Conservation (phyloP, 2,888 invertebrate species). For the Drosophila nigricruria region DNA sequence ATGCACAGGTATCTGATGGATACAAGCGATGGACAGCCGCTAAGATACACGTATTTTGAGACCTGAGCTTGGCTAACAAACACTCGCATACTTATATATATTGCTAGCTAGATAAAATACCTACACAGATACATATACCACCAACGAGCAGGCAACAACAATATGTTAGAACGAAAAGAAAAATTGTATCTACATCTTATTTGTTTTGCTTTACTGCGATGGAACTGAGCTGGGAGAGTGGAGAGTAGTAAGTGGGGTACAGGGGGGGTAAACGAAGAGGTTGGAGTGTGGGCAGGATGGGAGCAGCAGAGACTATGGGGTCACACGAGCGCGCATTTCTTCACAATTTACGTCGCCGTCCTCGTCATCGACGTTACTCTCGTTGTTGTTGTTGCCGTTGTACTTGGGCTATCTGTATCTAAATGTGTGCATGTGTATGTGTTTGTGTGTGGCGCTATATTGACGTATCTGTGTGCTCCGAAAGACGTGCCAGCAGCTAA, state of each 20-base stretch:
- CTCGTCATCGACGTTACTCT: slow-evolving; percentile 48
- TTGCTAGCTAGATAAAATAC: slow-evolving; percentile 53
- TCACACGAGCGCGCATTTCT: slow-evolving; percentile 81
- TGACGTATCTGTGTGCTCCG: slow-evolving; percentile 69
- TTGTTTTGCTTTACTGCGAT: slow-evolving; percentile 65
- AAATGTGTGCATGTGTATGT: slow-evolving; percentile 21
- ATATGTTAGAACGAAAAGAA: slow-evolving; percentile 64
- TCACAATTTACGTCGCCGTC: slow-evolving; percentile 74
- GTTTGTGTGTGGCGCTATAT: slow-evolving; percentile 63
- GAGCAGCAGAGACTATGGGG: slow-evolving; percentile 65
- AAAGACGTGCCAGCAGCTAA: slow-evolving; percentile 71
- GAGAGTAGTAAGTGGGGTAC: neutral
- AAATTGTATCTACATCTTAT: slow-evolving; percentile 83
- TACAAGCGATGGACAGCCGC: slow-evolving; percentile 58
- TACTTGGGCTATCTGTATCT: slow-evolving; percentile 56
- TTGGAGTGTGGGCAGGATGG: slow-evolving; percentile 28
- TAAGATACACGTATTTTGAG: slow-evolving; percentile 48
- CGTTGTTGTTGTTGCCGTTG: slow-evolving; percentile 26
- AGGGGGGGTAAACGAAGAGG: neutral
- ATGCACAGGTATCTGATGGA: slow-evolving; percentile 72
- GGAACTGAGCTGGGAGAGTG: slow-evolving; percentile 7
- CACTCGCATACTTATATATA: neutral
- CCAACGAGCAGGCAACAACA: slow-evolving; percentile 56
- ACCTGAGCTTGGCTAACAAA: slow-evolving; percentile 34
- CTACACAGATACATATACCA: slow-evolving; percentile 42